phyloP scores from a whole-genome alignment of 2,888 invertebrate genomes.

The Trichogramma dendrolimi region DNA sequence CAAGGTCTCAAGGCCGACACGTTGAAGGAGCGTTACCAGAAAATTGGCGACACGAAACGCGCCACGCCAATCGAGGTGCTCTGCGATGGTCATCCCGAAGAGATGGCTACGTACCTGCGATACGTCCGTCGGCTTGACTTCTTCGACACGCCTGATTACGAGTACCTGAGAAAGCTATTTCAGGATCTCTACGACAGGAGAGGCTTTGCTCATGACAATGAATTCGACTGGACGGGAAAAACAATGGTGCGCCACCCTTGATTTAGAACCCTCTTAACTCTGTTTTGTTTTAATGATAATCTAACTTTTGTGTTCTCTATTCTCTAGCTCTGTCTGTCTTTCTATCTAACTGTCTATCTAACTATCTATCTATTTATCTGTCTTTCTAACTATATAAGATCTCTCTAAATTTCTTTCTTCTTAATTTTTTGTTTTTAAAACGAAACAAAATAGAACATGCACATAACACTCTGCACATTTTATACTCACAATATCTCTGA shows the following conservation, averaged over 20 bases:
- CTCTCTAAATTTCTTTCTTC: no score
- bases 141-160: constrained; percentile 99
- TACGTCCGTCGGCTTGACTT: constrained; percentile 97
- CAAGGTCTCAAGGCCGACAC: constrained; percentile 99
- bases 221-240: constrained; percentile 95
- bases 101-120: constrained; percentile 95
- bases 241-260: constrained; percentile 55
- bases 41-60: constrained; percentile 99
- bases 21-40: constrained; percentile 98
- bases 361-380: no score
- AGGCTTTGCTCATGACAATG: constrained; percentile 83
- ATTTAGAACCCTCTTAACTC: constrained; percentile 18
- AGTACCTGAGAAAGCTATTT: constrained; percentile 94
- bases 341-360: no score
- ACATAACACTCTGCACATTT: no score
- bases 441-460: no score
- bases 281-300: constrained; percentile 16
- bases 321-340: no score
- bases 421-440: no score
- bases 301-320: neutral
- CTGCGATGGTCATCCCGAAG: constrained; percentile 86
- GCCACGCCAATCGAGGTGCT: constrained; percentile 95
- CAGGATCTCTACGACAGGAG: constrained; percentile 84
- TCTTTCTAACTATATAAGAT: no score
- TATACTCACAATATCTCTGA: no score